Percentiles rank a stretch among this genome's conserved stretches.
Conservation (phyloP, 2,888 invertebrate species). For the Lasioglossum vierecki region DNA sequence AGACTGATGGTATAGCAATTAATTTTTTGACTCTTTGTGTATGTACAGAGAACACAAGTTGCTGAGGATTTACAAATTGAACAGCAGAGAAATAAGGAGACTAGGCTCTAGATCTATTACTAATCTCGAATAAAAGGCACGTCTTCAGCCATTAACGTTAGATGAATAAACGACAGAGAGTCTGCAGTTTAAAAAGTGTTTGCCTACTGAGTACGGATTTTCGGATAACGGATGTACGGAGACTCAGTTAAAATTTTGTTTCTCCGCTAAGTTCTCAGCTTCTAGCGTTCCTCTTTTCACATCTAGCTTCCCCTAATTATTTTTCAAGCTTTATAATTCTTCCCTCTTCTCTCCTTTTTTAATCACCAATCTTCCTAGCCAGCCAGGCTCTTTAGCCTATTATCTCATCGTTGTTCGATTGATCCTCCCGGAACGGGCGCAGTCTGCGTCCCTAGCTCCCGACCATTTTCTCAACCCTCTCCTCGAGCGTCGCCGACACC, state of each 20-base stretch:
- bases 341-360: slow-evolving; percentile 52
- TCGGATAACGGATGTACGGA: not conserved
- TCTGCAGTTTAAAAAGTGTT: too few species aligned
- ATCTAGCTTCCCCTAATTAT: not conserved
- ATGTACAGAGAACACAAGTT: too few species aligned
- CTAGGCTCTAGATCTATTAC: not conserved
- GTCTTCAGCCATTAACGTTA: not conserved
- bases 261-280: not conserved
- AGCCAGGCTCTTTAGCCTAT: slow-evolving; percentile 32
- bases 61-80: not conserved
- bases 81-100: too few species aligned
- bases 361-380: slow-evolving; percentile 51
- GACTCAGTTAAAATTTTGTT: not conserved
- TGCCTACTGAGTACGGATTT: too few species aligned
- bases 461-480: slow-evolving; percentile 11
- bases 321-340: not conserved
- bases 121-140: too few species aligned
- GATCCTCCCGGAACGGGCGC: not conserved
- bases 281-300: not conserved
- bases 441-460: not conserved
- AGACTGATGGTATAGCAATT: not conserved
- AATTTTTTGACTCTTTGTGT: not conserved
- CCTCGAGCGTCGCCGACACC: not conserved
- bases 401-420: not conserved
- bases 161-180: not conserved